Evolutionary conservation across 30 jellyfish, hydroid and myxozoan genomes (phyloP), one percentile per base, ranked within the genome.

Genomic region (Aurelia aurita): DNA sequence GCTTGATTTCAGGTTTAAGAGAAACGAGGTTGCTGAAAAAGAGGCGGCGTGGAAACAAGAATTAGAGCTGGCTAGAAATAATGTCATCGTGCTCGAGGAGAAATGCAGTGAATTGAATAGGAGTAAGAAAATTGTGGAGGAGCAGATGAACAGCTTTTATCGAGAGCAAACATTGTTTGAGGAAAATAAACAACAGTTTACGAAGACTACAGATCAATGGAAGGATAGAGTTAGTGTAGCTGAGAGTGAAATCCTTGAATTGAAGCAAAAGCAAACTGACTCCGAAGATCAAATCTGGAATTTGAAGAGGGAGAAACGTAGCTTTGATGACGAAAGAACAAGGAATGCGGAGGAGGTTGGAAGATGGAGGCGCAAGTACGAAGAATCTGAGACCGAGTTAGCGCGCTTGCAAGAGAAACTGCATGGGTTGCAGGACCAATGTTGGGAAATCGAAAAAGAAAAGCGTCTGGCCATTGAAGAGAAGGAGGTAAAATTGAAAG

Each of bases 241-340:
- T 20, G 91, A 82, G 51, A 39, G 55, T 1, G 91, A 82, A 71
- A 58, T 82, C 16, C 22, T 3, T 14, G 78, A 32, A 19, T 76
- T 82, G 18, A 82, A 58, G 35, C 59, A 55, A 45, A 58, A 47
- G 29, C 45, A 68, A 34, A 73, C 23, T 14, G 91, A 49, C n/a
- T 66, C 70, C 53, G 91, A 82, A 68, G 91, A 82, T 14, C 85
- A 66, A 18, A 39, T 68, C 15, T 82, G 91, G 91, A 82, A 58
- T 20, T 31, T 69, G 71, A 82, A 35, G 43, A 68, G 64, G 47
- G 69, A 82, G 46, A 82, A 61, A 19, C 58, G 78, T 12, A 45
- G 62, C 27, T 31, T 57, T 2, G 91, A 82, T n/a, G 91, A 68
- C 12, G 73, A 66, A 27, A 68, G 58, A 44, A 69, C 53, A 20